Evolutionary conservation across 2,888 invertebrate genomes (phyloP), one percentile per base, ranked within the genome.

Genomic region (Lottia scabra): DNA sequence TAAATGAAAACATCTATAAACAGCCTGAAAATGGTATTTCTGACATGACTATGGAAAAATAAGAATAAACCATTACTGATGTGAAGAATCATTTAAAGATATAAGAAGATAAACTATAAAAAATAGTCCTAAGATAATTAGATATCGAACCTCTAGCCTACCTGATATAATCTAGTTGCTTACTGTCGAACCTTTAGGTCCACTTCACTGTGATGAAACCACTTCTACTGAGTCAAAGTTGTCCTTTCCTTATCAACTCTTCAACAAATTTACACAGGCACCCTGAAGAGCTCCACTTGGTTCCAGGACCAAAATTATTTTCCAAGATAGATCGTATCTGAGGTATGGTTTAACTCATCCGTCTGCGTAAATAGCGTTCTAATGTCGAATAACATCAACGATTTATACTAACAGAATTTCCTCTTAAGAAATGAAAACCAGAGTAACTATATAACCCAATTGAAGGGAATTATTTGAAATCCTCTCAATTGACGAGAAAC

Each of bases 361-460:
- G 56, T 23, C 19, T 19, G 56, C 23, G 19, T 23, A 56, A 56
- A 56, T 56, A 56, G 56, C 56, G 13, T 56, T 56, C 56, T 56
- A 12, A 56, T 23, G 56, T 56, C 19, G 19, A 56, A 56, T 56
- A 56, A 56, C 56, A 56, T 23, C 12, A 56, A 23, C 56, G 19
- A 56, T 56, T 56, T 56, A 23, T 13, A 23, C 19, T 23, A 56
- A 56, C 23, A 23, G 23, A 56, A 56, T 56, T 56, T 56, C 19
- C 56, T 23, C 56, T 56, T 56, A 23, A 56, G 56, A 56, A 56
- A 56, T 56, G 56, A 56, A 56, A 56, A 56, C 56, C 56, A 56
- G 56, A 56, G 56, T 56, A 56, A 56, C 56, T 56, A 23, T 56
- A 56, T 56, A 56, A 56, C 56, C 56, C 56, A 56, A 56, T 56